A percentile compares a stretch with the other conserved stretches of the same genome.
phyloP scores from a whole-genome alignment of 2,888 invertebrate species.

The Colostygia pectinataria region DNA sequence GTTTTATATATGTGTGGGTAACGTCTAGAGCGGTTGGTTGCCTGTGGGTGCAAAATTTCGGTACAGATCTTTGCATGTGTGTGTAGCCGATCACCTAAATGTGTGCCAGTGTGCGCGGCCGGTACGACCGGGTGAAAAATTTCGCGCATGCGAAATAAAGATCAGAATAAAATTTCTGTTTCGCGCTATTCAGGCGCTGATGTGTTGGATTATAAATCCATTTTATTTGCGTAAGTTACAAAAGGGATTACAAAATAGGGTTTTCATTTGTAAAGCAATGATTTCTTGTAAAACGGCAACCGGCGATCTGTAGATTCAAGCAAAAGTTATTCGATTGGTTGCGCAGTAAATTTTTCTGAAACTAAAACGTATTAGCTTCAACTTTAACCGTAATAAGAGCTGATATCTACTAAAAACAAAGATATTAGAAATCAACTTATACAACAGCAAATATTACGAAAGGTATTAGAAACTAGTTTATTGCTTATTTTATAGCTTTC shows the following conservation, averaged over 20 bases:
- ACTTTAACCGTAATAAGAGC: too few relatives aligned
- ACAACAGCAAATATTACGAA: too few relatives aligned
- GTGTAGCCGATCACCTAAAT: constrained; percentile 57
- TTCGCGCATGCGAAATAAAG: constrained; percentile 58
- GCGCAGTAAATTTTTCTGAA: too few relatives aligned
- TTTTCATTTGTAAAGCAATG: background rate
- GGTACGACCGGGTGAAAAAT: constrained; percentile 48
- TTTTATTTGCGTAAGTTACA: constrained; percentile 29
- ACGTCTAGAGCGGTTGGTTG: constrained; percentile 42
- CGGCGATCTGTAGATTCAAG: too few relatives aligned
- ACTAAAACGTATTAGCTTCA: too few relatives aligned
- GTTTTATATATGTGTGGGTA: constrained; percentile 49
- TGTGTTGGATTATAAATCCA: constrained; percentile 51
- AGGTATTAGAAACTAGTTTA: too few relatives aligned
- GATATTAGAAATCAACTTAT: too few relatives aligned
- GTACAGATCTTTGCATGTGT: constrained; percentile 46
- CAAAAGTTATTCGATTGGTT: too few relatives aligned
- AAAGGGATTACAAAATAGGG: constrained; percentile 2
- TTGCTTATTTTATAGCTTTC: too few relatives aligned
- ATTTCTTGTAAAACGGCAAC: too few relatives aligned
- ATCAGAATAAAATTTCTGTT: constrained; percentile 60
- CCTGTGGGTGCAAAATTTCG: constrained; percentile 56
- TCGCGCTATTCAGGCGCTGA: constrained; percentile 61
- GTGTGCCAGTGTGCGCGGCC: constrained; percentile 49
- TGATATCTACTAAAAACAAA: too few relatives aligned